Percentiles rank a stretch among this genome's conserved stretches.
These are phyloP conservation scores for Ricordea florida DNA, from an alignment of 92 coral and sea anemone species.

Conservation along the genomic window DNA sequence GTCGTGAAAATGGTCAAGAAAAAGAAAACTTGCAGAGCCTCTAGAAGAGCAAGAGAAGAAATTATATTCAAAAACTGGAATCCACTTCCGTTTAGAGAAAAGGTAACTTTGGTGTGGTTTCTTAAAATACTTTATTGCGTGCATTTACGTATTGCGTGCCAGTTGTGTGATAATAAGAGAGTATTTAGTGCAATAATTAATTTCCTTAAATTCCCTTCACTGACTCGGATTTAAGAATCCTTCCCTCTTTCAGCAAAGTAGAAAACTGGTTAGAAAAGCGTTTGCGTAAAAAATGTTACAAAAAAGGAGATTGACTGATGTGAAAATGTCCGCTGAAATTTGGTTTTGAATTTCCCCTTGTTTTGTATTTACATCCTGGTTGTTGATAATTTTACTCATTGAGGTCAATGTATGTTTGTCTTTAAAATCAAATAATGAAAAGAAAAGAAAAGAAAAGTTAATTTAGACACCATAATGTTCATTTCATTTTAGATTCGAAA, in stretches of 20 bases:
- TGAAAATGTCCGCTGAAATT: background rate
- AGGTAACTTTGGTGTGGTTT: background rate
- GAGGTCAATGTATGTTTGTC: background rate
- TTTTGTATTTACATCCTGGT: no score
- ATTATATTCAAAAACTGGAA: background rate
- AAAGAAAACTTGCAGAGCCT: background rate
- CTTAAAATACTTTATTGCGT: background rate
- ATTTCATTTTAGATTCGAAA: background rate
- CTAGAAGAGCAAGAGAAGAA: background rate
- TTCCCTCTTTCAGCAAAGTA: background rate
- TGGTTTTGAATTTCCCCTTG: background rate
- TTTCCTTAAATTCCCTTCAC: no score
- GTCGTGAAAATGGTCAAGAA: background rate
- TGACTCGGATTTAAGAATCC: background rate
- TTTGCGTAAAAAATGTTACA: background rate
- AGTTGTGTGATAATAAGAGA: no score
- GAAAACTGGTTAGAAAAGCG: background rate
- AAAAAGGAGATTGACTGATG: background rate
- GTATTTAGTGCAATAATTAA: no score
- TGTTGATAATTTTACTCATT: background rate
- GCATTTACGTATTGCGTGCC: background rate
- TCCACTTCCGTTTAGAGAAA: background rate
- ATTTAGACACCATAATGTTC: background rate
- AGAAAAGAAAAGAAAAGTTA: background rate
- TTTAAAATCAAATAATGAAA: background rate